These are phyloP conservation scores for Macrosoma leucophasiata DNA, from an alignment of 2,888 invertebrate species.

Conservation along the genomic window DNA sequence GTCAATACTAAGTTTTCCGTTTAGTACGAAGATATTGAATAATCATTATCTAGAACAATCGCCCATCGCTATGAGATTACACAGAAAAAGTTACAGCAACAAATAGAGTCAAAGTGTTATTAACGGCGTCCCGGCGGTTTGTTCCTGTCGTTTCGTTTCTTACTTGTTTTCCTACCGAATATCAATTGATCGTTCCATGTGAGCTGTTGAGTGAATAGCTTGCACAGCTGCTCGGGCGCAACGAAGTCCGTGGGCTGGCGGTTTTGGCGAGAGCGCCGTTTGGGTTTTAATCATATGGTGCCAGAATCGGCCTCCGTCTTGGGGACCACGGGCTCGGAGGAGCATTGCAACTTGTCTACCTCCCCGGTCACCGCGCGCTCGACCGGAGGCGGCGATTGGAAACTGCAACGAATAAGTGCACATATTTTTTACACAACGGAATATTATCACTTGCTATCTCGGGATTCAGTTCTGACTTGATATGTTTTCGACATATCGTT, in stretches of 20 bases:
- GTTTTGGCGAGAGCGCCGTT: conserved; percentile 9
- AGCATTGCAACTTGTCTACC: conserved; percentile 26
- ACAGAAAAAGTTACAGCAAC: too few species aligned
- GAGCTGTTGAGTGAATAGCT: conserved; percentile 35
- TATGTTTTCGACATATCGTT: too few species aligned
- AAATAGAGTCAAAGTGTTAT: too few species aligned
- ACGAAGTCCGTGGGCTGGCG: conserved; percentile 22
- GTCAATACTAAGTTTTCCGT: too few species aligned
- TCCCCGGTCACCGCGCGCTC: too few species aligned
- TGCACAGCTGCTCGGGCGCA: conserved; percentile 36
- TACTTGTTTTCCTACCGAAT: conserved; percentile 21
- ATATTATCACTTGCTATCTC: too few species aligned
- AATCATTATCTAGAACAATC: too few species aligned
- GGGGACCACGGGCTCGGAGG: conserved; percentile 32
- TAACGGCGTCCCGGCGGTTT: conserved; percentile 3
- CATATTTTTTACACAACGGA: too few species aligned
- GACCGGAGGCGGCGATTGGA: conserved; percentile 31
- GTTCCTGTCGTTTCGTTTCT: background rate
- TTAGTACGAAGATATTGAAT: too few species aligned
- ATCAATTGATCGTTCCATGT: conserved; percentile 31
- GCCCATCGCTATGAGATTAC: too few species aligned
- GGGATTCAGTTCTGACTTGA: too few species aligned
- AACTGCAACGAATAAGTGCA: conserved; percentile 38
- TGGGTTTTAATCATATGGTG: conserved; percentile 41
- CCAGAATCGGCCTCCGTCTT: conserved; percentile 40